These are phyloP conservation scores for Hemitrygon akajei DNA, from an alignment of 2,797 vertebrate species.

Conservation along the genomic window DNA sequence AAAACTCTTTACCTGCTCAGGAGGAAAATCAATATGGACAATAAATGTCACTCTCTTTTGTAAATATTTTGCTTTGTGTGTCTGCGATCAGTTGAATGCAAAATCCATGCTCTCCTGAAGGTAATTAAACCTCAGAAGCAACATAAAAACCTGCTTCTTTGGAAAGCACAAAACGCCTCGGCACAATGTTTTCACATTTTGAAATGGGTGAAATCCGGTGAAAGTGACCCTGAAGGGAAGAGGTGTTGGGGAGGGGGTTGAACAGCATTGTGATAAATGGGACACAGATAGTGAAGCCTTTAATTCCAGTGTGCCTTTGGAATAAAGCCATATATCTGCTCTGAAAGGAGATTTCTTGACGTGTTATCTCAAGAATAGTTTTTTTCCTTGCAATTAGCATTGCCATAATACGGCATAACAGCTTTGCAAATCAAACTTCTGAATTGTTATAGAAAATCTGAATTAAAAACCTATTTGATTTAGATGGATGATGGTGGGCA, in stretches of 20 bases:
- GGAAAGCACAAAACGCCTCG: constrained; percentile 32
- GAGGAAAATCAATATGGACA: constrained; percentile 71
- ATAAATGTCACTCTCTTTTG: constrained; percentile 71
- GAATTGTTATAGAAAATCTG: background rate
- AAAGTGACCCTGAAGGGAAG: background rate
- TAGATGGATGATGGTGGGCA: background rate
- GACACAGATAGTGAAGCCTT: background rate
- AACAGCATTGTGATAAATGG: background rate
- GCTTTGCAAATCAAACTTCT: background rate
- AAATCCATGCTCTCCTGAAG: constrained; percentile 54
- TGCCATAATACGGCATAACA: background rate
- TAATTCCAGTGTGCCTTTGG: background rate
- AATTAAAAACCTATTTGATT: background rate
- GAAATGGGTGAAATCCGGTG: constrained; percentile 26
- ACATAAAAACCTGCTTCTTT: constrained; percentile 53
- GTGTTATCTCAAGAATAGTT: background rate
- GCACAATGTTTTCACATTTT: constrained; percentile 14
- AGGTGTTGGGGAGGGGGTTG: background rate
- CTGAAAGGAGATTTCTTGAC: background rate
- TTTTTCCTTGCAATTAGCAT: background rate
- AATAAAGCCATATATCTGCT: background rate
- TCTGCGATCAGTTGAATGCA: constrained; percentile 50
- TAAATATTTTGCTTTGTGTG: constrained; percentile 51
- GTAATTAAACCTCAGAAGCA: constrained; percentile 53
- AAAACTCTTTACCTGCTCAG: constrained; percentile 81